Base-by-base conservation (phyloP, 2,888 invertebrate genomes). In the Boloria euphrosyne region DNA sequence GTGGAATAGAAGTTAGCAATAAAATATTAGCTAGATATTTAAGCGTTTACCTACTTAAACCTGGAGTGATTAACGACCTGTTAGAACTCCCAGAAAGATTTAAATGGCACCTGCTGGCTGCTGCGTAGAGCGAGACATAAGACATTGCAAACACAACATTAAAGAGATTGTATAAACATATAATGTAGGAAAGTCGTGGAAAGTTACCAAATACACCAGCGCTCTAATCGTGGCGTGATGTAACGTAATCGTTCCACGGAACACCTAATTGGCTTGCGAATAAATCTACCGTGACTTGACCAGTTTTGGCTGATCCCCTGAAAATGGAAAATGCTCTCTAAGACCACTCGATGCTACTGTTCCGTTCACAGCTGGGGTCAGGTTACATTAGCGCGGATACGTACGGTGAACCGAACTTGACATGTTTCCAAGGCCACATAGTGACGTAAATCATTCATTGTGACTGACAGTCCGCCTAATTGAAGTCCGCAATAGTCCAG, bases 321-420 rank as follows among this genome's bases (percentile, higher is more conserved):
- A 31, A 68, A 64, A 57, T 43, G 52, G 52, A 53, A 65, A 67
- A 57, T 63, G 18, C 57, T 51, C 67, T 60, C 59, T 64, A 43
- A 10, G 13, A 13, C 31, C 59, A 27, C 17, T 17, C 18, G 27
- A n/a, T 44, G 16, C 49, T 52, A 47, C 17, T 17, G n/a, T 17
- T 63, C 31, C 13, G 27, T 27, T 27, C n/a, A 10, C 13, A 14
- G 62, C 22, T 17, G 54, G 38, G 71, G 43, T 66, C 75, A 72
- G 27, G 53, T 44, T 62, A 66, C n/a, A 46, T 27, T 67, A 69
- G 73, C 38, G 53, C 59, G 53, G 58, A 46, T 22, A 50, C 53
- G 76, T 69, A 68, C 77, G 71, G 71, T 77, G 80, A 78, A 75
- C 79, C 71, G 79, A 81, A 79, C 81, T 82, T 80, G 81, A 80